Evolutionary conservation across 2,888 invertebrate species (phyloP), one percentile per base, ranked within the genome.

Genomic region (Rhabditoides inermis): DNA sequence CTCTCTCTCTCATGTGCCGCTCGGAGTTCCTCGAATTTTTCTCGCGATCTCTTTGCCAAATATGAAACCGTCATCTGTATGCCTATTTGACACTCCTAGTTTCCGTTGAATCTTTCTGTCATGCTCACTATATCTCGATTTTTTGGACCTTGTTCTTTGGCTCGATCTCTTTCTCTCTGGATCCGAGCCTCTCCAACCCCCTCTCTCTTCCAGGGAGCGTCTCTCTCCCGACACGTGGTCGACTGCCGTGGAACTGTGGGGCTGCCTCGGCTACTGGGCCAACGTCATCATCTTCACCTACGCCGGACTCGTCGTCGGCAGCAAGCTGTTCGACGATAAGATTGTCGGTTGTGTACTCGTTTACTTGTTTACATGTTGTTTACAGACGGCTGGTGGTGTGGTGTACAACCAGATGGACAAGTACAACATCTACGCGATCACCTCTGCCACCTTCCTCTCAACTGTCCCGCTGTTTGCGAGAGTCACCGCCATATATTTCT

Each of bases 251-350:
- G 45, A 56, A 27, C 40, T 60, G 32, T 81, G 81, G 81, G 77
- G 79, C 61, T 77, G 78, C 51, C 56, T 81, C 56, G 77, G 77
- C 7, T 81, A 79, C 58, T 72, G 79, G 56, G 78, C 79, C 12
- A 84, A 84, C 63, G 83, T 83, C 0, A 69, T 84, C 12, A 80
- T 84, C 36, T 84, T 84, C 57, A 81, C 84, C 1, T 80, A 84
- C 71, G 82, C 83, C 0, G 84, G 84, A 0, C 44, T 48, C 41
- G 23, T 53, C 20, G 53, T 55, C 20, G 53, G 53, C 6, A 27
- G 40, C n/a, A 45, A 53, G 22, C 49, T 53, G n/a, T 53, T 53
- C 40, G 2, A n/a, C 22, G 36, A 23, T 22, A 18, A 6, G 15
- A 18, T 4, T 18, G 18, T 22, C 22, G n/a, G 15, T 42, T 3